Evolutionary conservation across 2,797 vertebrate species (phyloP).

Genomic region (Erethizon dorsatum): DNA sequence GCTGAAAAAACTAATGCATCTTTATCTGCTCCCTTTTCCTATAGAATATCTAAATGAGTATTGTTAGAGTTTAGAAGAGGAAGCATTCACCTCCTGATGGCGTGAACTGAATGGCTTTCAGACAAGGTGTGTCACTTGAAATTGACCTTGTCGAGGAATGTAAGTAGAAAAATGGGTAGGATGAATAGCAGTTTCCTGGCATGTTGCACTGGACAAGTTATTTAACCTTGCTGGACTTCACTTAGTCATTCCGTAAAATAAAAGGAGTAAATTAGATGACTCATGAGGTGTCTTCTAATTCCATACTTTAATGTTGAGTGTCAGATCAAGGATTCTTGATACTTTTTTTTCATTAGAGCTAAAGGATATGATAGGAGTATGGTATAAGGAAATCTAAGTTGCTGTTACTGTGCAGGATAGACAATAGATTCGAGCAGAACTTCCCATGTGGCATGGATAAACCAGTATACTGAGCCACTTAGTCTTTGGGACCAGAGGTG

Average conservation of each 20-base stretch:
- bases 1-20: background rate
- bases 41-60: background rate
- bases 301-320: background rate
- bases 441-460: background rate
- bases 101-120: background rate
- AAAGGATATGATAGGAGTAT: background rate
- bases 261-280: background rate
- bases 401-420: background rate
- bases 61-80: background rate
- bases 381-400: slow-evolving; percentile 5
- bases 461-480: background rate
- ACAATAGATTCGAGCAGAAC: background rate
- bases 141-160: background rate
- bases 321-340: background rate
- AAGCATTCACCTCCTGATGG: background rate
- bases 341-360: background rate
- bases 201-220: background rate
- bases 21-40: background rate
- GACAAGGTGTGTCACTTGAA: background rate
- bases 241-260: slow-evolving; percentile 27
- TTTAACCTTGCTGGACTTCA: background rate
- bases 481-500: background rate
- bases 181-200: background rate
- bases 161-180: background rate
- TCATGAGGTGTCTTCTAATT: background rate